These are phyloP conservation scores for Lampropteryx suffumata DNA, from an alignment of 2,888 invertebrate genomes.

Conservation along the genomic window DNA sequence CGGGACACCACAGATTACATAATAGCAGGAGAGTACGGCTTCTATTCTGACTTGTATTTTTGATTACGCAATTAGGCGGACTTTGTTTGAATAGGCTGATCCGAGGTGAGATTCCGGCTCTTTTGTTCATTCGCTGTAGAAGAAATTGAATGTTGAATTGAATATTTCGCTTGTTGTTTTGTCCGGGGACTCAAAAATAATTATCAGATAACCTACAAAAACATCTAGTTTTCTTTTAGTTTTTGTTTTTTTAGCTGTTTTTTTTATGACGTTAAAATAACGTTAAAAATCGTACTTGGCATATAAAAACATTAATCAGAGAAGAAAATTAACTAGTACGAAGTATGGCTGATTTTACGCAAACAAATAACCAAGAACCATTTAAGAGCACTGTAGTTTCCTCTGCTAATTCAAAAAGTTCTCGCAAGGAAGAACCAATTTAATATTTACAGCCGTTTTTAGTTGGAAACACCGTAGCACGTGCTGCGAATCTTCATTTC, in stretches of 20 bases:
- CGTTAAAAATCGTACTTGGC: too few relatives aligned
- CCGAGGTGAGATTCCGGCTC: constrained; percentile 13
- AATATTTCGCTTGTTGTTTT: neutral
- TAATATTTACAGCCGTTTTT: constrained; percentile 4
- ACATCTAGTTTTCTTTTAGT: too few relatives aligned
- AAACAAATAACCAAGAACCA: too few relatives aligned
- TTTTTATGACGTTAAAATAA: too few relatives aligned
- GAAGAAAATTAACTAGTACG: too few relatives aligned
- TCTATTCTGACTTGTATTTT: constrained; percentile 26
- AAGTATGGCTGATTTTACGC: too few relatives aligned
- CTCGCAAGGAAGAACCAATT: constrained; percentile 13
- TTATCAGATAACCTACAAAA: too few relatives aligned
- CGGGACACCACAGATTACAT: constrained; percentile 23
- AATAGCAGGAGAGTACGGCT: constrained; percentile 18
- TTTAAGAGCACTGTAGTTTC: too few relatives aligned
- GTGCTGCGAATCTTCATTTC: constrained; percentile 32
- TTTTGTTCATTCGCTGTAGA: constrained; percentile 8
- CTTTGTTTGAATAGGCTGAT: constrained; percentile 16
- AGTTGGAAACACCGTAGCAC: constrained; percentile 26
- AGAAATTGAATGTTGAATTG: constrained; percentile 5
- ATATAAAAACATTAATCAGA: too few relatives aligned
- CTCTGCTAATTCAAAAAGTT: neutral
- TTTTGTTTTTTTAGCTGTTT: too few relatives aligned
- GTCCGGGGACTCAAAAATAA: too few relatives aligned
- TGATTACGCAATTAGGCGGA: constrained; percentile 19